A percentile compares a stretch with the other conserved stretches of the same genome.
These are phyloP conservation scores for Halictus ligatus DNA, from an alignment of 2,888 invertebrate genomes.

Conservation along the genomic window DNA sequence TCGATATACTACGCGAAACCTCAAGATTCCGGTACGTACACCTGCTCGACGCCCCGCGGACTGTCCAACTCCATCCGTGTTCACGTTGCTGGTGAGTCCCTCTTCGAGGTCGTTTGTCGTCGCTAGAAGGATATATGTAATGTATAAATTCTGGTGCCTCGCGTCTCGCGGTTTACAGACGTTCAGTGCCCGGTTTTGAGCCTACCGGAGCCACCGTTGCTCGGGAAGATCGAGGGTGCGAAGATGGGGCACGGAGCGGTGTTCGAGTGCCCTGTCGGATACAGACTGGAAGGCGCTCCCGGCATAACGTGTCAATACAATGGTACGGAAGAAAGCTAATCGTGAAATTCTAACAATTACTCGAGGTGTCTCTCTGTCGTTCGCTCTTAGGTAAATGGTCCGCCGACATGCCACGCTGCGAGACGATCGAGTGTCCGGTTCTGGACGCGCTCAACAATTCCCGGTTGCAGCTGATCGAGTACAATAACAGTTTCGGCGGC, in stretches of 20 bases:
- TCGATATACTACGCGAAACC: conserved; percentile 92
- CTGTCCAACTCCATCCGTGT: conserved; percentile 91
- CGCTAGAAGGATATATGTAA: not conserved
- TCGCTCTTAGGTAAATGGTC: conserved; percentile 90
- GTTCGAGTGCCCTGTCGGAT: conserved; percentile 93
- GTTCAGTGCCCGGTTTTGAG: conserved; percentile 83
- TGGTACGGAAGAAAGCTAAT: conserved; percentile 67
- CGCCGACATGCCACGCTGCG: conserved; percentile 89
- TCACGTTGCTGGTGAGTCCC: conserved; percentile 90
- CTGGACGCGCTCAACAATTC: conserved; percentile 88
- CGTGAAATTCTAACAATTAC: conserved; percentile 5
- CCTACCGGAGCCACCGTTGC: conserved; percentile 87
- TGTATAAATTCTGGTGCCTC: not conserved
- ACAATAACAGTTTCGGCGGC: conserved; percentile 93
- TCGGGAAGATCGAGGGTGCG: conserved; percentile 91
- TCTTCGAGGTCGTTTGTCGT: not conserved
- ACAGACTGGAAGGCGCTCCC: conserved; percentile 90
- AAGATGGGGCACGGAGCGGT: conserved; percentile 91
- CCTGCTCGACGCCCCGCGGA: conserved; percentile 93
- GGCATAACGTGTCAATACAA: conserved; percentile 91
- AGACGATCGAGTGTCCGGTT: conserved; percentile 91
- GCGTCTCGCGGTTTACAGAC: conserved; percentile 73
- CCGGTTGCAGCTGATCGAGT: conserved; percentile 90
- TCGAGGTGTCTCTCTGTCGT: conserved; percentile 1
- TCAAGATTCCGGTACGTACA: conserved; percentile 94